Base-by-base conservation (phyloP, 1,140 invertebrate species). In the Cataglyphis hispanica region DNA sequence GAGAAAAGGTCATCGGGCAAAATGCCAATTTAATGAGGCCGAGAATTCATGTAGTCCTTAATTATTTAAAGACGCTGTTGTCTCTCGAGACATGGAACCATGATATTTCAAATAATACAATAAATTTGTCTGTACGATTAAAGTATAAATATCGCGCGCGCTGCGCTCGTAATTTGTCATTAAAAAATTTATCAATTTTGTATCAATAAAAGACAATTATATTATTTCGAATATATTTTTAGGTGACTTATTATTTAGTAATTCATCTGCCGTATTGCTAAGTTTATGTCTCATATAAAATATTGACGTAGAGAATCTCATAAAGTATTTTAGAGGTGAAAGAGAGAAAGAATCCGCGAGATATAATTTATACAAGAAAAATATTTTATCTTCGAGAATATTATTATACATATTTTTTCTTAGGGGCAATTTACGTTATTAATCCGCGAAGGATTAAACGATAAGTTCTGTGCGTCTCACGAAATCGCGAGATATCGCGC, bases 1-100 rank as follows among this genome's bases (percentile, higher is more conserved):
- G 37, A 50, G 50, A 50, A 66, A 74, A 88, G 37, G 53, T 77
- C 64, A 40, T 58, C 60, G 34, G 66, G n/a, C 64, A 53, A 22
- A 58, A 43, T 11, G 40, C 27, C 60, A 31, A 31, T 22, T 64
- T 60, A 78, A 16, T 13, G 10, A 75, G 72, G n/a, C 0, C 46
- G 22, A n/a, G n/a, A n/a, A n/a, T n/a, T n/a, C 50, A 25, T 37
- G 2, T 10, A 19, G 46, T 67, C 10, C 10, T 67, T 67, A 60
- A 56, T 56, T 37, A 22, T 53, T n/a, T 78, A 78, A 76, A 16
- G 1, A 81, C 11, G 11, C 34, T 46, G 58, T 70, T 31, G 31
- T 31, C 31, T 46, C 16, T 60, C 8, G 10, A n/a, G 2, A 19
- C 25, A 6, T 78, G 13, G 16, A 67, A 58, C 56, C 37, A 34